Evolutionary conservation across 2,797 vertebrate species (phyloP).

Genomic region (Sebastes baramenuke): DNA sequence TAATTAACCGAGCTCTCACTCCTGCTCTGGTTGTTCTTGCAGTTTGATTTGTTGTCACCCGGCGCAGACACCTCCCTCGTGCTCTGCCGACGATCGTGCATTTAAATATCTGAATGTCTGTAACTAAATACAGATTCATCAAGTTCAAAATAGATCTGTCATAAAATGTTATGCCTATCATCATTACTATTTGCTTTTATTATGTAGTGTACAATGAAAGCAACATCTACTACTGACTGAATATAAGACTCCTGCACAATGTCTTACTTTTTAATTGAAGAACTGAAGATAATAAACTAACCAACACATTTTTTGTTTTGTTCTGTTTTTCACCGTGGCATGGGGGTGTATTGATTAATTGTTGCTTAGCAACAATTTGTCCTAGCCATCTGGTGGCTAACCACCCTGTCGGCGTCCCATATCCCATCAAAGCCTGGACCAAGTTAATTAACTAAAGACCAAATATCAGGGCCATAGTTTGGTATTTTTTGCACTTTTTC

Average conservation of each 20-base stretch:
- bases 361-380: slow-evolving; percentile 45
- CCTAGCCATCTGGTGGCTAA: slow-evolving; percentile 34
- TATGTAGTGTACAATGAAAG: background rate
- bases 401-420: background rate
- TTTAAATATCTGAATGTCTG: slow-evolving; percentile 5
- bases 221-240: background rate
- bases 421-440: background rate
- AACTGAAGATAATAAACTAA: background rate
- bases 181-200: background rate
- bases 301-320: background rate
- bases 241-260: background rate
- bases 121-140: background rate
- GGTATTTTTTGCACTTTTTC: background rate
- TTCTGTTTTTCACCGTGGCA: background rate
- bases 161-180: background rate
- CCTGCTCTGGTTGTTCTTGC: slow-evolving; percentile 40
- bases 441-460: background rate
- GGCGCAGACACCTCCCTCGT: slow-evolving; percentile 2
- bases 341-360: slow-evolving; percentile 35
- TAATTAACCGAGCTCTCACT: slow-evolving; percentile 66
- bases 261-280: background rate
- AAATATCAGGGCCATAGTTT: background rate
- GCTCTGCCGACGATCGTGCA: background rate
- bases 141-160: background rate
- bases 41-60: slow-evolving; percentile 53